Conservation (phyloP, 2,888 invertebrate species). For the Nysson spinosus region DNA sequence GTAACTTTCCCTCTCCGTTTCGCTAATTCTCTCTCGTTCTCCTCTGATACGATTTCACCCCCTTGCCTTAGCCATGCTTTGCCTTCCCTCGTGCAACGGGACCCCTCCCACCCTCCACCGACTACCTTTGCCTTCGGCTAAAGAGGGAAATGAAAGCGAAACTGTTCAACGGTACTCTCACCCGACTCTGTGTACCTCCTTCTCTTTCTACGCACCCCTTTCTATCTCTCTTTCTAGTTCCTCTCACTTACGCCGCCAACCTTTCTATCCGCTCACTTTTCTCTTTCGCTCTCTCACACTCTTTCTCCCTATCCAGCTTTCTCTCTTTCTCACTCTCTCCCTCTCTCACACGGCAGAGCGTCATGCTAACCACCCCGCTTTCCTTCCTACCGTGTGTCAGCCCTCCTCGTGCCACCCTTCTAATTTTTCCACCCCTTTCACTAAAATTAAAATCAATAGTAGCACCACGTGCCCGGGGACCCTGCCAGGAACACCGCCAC, state of each 20-base stretch:
- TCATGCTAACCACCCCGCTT: constrained; percentile 36
- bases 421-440: constrained; percentile 78
- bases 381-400: constrained; percentile 64
- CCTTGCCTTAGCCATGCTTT: constrained; percentile 33
- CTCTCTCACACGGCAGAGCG: too few relatives aligned
- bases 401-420: constrained; percentile 76
- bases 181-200: constrained; percentile 57
- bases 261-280: constrained; percentile 23
- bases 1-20: constrained; percentile 17
- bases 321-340: constrained; percentile 24
- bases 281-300: constrained; percentile 28
- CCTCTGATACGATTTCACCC: constrained; percentile 42
- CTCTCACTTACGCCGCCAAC: constrained; percentile 32
- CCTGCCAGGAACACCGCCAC: constrained; percentile 71
- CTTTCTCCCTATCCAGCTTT: constrained; percentile 7
- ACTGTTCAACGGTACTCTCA: constrained; percentile 76
- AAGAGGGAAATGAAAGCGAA: constrained; percentile 76
- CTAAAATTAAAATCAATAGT: constrained; percentile 78
- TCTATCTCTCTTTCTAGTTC: too few relatives aligned
- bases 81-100: constrained; percentile 54
- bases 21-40: constrained; percentile 34
- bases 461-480: constrained; percentile 76
- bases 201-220: constrained; percentile 34
- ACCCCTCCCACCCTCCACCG: constrained; percentile 42
- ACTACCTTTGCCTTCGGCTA: constrained; percentile 66